Evolutionary conservation across 2,113 vertebrate genomes (phyloP).

Genomic region (mouse (Mus musculus)): DNA sequence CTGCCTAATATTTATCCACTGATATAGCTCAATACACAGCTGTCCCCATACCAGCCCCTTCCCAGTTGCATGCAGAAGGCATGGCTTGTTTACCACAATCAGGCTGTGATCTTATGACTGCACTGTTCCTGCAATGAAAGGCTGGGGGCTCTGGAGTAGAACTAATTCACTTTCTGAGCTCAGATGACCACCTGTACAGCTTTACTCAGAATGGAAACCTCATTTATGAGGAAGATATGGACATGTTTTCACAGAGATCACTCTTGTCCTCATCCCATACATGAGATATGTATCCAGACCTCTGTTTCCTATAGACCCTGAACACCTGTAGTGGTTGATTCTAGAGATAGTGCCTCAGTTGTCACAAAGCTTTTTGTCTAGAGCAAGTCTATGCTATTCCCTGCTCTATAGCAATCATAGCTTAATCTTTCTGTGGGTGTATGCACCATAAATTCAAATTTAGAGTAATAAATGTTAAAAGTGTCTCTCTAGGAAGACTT

Average conservation of each 20-base stretch:
- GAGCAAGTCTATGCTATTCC: background rate
- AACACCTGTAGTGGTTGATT: background rate
- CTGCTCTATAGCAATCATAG: no score
- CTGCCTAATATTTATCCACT: rapidly evolving
- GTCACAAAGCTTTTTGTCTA: background rate
- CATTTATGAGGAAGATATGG: background rate
- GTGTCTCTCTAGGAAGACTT: no score
- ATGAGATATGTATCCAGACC: no score
- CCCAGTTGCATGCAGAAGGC: no score
- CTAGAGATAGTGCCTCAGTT: background rate
- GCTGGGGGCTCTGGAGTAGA: background rate
- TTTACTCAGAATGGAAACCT: background rate
- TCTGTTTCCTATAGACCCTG: background rate
- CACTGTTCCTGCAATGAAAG: background rate
- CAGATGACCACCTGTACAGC: background rate
- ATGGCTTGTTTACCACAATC: rapidly evolving
- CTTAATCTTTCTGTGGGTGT: background rate
- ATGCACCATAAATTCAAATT: background rate
- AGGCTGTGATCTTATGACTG: rapidly evolving
- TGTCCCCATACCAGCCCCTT: rapidly evolving
- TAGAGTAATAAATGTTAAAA: rapidly evolving
- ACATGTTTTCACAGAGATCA: background rate
- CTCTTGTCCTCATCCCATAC: background rate
- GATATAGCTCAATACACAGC: rapidly evolving
- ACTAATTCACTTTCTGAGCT: background rate